A percentile compares a stretch with the other conserved stretches of the same genome.
Evolutionary conservation across 2,888 invertebrate species (phyloP).

Genomic region (Dichetophora obliterata): DNA sequence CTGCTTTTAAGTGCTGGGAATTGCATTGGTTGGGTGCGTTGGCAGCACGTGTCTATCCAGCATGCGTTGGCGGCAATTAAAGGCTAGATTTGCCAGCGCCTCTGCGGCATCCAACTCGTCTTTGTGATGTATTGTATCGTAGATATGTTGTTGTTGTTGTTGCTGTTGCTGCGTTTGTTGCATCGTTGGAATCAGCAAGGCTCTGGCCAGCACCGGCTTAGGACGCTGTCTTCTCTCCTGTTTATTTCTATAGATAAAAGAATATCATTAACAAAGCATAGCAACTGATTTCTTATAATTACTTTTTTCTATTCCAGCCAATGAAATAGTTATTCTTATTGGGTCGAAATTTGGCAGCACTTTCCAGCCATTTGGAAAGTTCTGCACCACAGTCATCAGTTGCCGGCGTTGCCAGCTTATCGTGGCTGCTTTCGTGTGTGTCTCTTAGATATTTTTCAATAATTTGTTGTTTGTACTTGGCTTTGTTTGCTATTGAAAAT

Average conservation of each 20-base stretch:
- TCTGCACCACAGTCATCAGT: constrained; percentile 71
- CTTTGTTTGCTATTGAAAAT: constrained; percentile 49
- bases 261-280: neutral
- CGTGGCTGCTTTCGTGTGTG: constrained; percentile 45
- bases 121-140: constrained; percentile 72
- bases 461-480: constrained; percentile 74
- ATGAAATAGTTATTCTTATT: constrained; percentile 80
- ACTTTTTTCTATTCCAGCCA: constrained; percentile 71
- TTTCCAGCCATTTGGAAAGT: constrained; percentile 82
- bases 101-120: constrained; percentile 84
- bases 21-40: constrained; percentile 48
- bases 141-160: constrained; percentile 43
- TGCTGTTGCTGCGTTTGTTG: constrained; percentile 20
- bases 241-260: constrained; percentile 56
- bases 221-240: constrained; percentile 48
- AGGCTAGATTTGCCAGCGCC: constrained; percentile 78
- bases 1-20: constrained; percentile 55
- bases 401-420: constrained; percentile 35
- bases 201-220: constrained; percentile 45
- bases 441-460: constrained; percentile 75
- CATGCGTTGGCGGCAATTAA: constrained; percentile 67
- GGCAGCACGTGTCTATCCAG: constrained; percentile 49
- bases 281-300: neutral
- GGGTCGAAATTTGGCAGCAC: constrained; percentile 81
- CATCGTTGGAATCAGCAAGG: constrained; percentile 50